Conservation (phyloP, 2,888 invertebrate species). For the Creontiades dilutus region DNA sequence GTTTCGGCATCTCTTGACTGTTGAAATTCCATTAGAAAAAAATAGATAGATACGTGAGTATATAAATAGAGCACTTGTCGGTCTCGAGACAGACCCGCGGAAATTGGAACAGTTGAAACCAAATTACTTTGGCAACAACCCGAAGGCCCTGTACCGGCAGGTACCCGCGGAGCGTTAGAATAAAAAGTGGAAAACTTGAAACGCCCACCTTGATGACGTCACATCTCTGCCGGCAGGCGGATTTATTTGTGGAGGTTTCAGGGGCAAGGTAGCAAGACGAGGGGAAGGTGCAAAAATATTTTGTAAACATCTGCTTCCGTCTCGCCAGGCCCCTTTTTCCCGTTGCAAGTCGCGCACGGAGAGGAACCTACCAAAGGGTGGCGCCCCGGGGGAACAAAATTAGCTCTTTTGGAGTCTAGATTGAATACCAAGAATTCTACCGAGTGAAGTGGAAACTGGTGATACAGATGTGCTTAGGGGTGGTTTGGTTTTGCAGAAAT, state of each 20-base stretch:
- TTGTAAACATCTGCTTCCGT: slow-evolving; percentile 35
- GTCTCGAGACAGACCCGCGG: not conserved
- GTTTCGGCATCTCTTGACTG: not conserved
- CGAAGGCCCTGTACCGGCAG: not conserved
- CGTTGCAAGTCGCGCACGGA: not conserved
- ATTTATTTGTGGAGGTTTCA: slow-evolving; percentile 26
- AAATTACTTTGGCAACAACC: slow-evolving; percentile 6
- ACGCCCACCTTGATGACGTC: slow-evolving; percentile 15
- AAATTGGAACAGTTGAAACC: slow-evolving; percentile 19
- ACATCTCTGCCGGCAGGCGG: not conserved
- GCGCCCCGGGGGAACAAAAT: not conserved
- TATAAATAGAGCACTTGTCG: not conserved
- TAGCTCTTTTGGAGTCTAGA: not conserved
- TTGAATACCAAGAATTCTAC: no score
- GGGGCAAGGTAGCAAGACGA: slow-evolving; percentile 4
- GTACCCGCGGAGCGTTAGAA: not conserved
- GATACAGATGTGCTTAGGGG: no score
- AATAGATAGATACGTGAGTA: no score
- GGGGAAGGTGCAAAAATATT: slow-evolving; percentile 35
- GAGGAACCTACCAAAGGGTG: not conserved
- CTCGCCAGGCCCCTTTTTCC: not conserved
- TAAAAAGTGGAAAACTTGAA: not conserved
- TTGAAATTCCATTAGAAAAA: not conserved
- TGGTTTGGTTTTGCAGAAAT: no score
- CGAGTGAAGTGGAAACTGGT: no score